Evolutionary conservation across 1,140 invertebrate species (phyloP).

Genomic region (Drosophila cardini): DNA sequence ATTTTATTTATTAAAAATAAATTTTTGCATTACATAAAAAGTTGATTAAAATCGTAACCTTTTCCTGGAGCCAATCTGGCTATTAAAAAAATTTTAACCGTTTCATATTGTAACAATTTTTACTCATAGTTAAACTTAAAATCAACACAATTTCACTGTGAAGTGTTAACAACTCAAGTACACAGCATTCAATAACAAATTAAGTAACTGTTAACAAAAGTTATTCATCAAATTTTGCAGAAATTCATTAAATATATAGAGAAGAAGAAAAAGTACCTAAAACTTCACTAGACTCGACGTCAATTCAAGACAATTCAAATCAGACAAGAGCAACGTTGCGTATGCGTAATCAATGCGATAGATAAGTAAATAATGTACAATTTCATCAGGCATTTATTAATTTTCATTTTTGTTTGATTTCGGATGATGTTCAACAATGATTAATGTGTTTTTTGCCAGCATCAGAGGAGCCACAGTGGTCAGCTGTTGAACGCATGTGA

Average conservation of each 20-base stretch:
- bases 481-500: conserved; percentile 41
- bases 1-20: no score
- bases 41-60: no score
- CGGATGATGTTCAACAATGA: conserved; percentile 1
- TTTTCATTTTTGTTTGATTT: neutral
- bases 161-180: no score
- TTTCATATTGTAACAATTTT: no score
- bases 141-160: no score
- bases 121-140: no score
- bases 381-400: neutral
- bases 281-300: conserved; percentile 36
- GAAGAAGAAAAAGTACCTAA: neutral
- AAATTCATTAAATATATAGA: conserved; percentile 4
- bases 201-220: neutral
- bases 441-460: conserved; percentile 16
- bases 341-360: conserved; percentile 48
- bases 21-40: no score
- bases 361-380: conserved; percentile 21
- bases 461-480: neutral
- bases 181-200: no score
- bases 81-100: no score
- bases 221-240: neutral
- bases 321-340: conserved; percentile 34
- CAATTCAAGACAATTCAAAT: conserved; percentile 18
- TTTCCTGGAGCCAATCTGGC: no score